These are phyloP conservation scores for Caradrina kadenii DNA, from an alignment of 2,888 invertebrate genomes.

Conservation along the genomic window DNA sequence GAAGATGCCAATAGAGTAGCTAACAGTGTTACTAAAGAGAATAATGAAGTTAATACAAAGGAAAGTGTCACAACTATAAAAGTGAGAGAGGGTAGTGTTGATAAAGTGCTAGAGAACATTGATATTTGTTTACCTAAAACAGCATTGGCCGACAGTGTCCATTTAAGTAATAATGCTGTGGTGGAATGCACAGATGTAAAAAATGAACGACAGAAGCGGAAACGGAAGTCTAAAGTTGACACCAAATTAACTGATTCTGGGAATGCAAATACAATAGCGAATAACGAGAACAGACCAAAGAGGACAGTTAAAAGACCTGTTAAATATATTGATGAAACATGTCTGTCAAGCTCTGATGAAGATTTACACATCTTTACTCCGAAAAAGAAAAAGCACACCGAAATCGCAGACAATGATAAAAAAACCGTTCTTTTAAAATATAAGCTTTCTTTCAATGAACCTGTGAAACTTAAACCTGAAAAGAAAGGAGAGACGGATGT, in stretches of 20 bases:
- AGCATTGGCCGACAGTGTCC: background rate
- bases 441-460: constrained; percentile 8
- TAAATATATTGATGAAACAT: constrained; percentile 80
- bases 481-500: constrained; percentile 46
- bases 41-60: background rate
- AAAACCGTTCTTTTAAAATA: constrained; percentile 9
- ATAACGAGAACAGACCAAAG: constrained; percentile 76
- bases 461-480: constrained; percentile 34
- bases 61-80: constrained; percentile 9
- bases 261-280: constrained; percentile 15
- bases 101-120: background rate
- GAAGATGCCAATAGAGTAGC: constrained; percentile 20
- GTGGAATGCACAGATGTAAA: constrained; percentile 28
- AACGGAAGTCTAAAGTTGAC: constrained; percentile 41
- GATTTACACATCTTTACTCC: constrained; percentile 85
- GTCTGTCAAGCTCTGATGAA: constrained; percentile 82
- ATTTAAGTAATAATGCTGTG: constrained; percentile 2
- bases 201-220: constrained; percentile 54
- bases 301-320: constrained; percentile 81
- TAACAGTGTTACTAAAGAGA: constrained; percentile 28
- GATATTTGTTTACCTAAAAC: constrained; percentile 10
- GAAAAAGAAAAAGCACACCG: constrained; percentile 77
- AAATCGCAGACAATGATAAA: constrained; percentile 18
- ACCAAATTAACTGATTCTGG: constrained; percentile 20
- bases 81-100: background rate